Conservation (phyloP, 2,113 vertebrate genomes). For the Uria lomvia region DNA sequence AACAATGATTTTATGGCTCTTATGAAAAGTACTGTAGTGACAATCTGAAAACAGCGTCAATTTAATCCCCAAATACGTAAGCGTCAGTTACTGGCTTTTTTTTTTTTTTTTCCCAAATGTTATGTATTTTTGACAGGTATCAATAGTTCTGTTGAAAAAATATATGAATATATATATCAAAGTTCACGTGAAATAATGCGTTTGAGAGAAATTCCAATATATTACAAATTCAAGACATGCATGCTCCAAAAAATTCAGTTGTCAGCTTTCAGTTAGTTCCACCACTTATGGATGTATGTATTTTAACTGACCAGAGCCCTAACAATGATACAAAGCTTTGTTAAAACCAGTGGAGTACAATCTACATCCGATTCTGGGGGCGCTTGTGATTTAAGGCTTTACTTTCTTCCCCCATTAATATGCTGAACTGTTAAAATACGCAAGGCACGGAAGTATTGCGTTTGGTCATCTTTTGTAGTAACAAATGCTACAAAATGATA, state of each 20-base stretch:
- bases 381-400: constrained; percentile 8
- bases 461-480: constrained; percentile 27
- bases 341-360: background rate
- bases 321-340: background rate
- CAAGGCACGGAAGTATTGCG: constrained; percentile 52
- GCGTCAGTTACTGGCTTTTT: background rate
- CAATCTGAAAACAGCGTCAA: background rate
- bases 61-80: background rate
- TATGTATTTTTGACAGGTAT: background rate
- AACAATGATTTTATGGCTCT: background rate
- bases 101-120: background rate
- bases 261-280: background rate
- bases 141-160: background rate
- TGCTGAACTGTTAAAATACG: background rate
- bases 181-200: background rate
- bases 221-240: background rate
- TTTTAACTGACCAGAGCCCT: background rate
- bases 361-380: background rate
- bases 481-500: constrained; percentile 48
- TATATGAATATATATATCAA: background rate
- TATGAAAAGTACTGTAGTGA: background rate
- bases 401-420: background rate
- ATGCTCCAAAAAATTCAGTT: background rate
- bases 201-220: background rate
- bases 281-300: background rate